These are phyloP conservation scores for Porites lutea DNA, from an alignment of 64 coral and sea anemone genomes.

Conservation along the genomic window DNA sequence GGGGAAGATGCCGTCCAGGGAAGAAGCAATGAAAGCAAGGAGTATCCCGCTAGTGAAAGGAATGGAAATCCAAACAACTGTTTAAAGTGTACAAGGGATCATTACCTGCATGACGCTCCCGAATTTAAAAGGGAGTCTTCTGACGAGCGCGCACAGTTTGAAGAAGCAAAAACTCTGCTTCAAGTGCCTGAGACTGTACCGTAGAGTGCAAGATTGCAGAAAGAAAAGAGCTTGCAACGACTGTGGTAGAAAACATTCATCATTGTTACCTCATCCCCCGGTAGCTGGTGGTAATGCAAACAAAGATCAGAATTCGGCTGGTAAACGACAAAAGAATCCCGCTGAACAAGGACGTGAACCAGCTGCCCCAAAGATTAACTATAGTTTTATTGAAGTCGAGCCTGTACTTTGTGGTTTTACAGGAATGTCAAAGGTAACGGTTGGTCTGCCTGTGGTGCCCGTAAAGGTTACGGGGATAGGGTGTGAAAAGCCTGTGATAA, in stretches of 20 bases:
- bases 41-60: neutral
- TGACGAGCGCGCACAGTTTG: neutral
- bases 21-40: neutral
- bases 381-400: constrained; percentile 51
- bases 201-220: too few species aligned
- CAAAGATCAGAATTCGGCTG: neutral
- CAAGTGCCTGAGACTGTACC: too few species aligned
- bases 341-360: neutral
- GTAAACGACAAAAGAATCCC: neutral
- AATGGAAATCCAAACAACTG: neutral
- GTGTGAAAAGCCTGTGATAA: neutral
- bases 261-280: too few species aligned
- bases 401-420: neutral
- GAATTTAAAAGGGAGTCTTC: neutral
- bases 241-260: too few species aligned
- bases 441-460: constrained; percentile 53
- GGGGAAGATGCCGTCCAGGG: neutral
- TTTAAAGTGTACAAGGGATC: neutral
- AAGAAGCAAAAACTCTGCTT: neutral
- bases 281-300: too few species aligned
- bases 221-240: too few species aligned
- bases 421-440: constrained; percentile 1
- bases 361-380: neutral
- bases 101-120: neutral
- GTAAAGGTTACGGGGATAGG: constrained; percentile 48